Percentiles rank a stretch among this genome's conserved stretches.
phyloP scores from a whole-genome alignment of 2,888 invertebrate species.

The Linhomoeus sp. region DNA sequence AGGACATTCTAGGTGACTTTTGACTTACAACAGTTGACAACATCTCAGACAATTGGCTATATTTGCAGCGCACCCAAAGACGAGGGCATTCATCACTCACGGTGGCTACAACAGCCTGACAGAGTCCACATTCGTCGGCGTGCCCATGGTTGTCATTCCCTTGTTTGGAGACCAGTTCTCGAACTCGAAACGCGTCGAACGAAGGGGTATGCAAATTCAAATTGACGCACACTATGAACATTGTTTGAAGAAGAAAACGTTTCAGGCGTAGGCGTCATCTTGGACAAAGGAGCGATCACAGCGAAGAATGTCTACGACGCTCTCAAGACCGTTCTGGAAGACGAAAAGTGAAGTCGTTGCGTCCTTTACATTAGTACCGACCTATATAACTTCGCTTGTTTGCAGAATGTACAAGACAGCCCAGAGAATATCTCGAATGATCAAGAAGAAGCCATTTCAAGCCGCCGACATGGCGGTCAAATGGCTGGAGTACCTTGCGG shows the following conservation, averaged over 20 bases:
- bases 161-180: conserved; percentile 29
- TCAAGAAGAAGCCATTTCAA: neutral
- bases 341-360: no score
- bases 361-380: no score
- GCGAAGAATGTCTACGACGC: neutral
- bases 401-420: neutral
- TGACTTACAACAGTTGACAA: no score
- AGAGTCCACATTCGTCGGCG: conserved; percentile 38
- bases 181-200: conserved; percentile 22
- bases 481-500: conserved; percentile 4
- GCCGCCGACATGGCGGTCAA: neutral
- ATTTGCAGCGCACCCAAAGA: conserved; percentile 45
- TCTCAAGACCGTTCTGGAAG: no score
- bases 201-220: no score
- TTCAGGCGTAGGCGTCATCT: conserved; percentile 11
- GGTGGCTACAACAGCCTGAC: conserved; percentile 50
- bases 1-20: conserved; percentile 24
- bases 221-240: no score
- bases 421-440: neutral
- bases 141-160: conserved; percentile 29
- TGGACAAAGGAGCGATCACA: no score
- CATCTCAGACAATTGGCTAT: no score
- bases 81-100: conserved; percentile 48
- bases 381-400: no score
- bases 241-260: no score